phyloP scores from a whole-genome alignment of 2,113 vertebrate species.

The Jacana jacana region DNA sequence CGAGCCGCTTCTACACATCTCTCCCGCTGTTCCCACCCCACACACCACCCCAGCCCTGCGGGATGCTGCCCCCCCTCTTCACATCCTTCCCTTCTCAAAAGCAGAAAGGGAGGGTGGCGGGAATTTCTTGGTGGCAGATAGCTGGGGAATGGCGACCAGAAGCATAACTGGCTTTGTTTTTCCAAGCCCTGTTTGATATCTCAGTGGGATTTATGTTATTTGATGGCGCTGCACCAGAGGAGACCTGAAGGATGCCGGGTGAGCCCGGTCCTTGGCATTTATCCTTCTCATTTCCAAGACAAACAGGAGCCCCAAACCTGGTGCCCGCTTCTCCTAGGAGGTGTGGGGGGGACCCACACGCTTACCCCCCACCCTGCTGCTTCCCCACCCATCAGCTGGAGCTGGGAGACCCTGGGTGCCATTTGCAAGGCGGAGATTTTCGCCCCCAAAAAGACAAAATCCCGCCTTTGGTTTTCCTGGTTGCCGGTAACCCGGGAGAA shows the following conservation, averaged over 20 bases:
- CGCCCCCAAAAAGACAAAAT: not conserved
- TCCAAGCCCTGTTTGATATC: not conserved
- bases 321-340: accelerated
- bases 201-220: not conserved
- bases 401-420: not conserved
- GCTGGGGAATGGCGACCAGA: not conserved
- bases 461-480: not conserved
- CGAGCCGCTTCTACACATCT: not conserved
- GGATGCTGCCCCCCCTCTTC: not conserved
- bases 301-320: accelerated
- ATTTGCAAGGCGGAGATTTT: not conserved
- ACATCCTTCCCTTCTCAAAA: not conserved
- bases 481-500: not conserved
- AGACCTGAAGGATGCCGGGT: accelerated
- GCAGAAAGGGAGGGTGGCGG: not conserved
- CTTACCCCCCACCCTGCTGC: not conserved
- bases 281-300: not conserved
- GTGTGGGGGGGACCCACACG: not conserved
- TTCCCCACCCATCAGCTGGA: not conserved
- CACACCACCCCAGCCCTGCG: no score
- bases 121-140: not conserved
- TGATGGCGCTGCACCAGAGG: accelerated
- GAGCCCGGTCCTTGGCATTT: not conserved
- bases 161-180: not conserved
- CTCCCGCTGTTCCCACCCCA: not conserved